Evolutionary conservation across 2,113 vertebrate genomes (phyloP).

Genomic region (Embiotoca jacksoni): DNA sequence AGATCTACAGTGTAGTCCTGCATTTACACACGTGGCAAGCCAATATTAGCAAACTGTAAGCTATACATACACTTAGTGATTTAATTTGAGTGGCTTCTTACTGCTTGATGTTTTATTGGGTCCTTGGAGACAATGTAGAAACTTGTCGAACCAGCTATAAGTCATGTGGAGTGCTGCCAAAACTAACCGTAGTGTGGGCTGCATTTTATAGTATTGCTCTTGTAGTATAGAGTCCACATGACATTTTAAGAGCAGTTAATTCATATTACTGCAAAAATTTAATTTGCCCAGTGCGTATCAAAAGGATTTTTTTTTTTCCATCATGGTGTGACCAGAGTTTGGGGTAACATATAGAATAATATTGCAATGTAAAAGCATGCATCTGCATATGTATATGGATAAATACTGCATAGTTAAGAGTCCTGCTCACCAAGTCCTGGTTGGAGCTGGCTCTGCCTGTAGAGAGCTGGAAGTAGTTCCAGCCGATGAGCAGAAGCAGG

Average conservation of each 20-base stretch:
- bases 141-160: constrained; percentile 30
- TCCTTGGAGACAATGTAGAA: constrained; percentile 33
- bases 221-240: constrained; percentile 10
- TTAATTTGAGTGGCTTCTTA: constrained; percentile 22
- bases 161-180: constrained; percentile 10
- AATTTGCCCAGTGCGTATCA: neutral
- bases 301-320: constrained; percentile 12
- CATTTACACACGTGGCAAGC: constrained; percentile 37
- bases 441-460: constrained; percentile 83
- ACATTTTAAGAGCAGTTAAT: constrained; percentile 16
- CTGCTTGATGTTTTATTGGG: constrained; percentile 48
- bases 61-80: constrained; percentile 32
- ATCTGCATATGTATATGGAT: constrained; percentile 20
- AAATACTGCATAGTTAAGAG: neutral
- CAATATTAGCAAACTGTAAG: constrained; percentile 37
- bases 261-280: constrained; percentile 9
- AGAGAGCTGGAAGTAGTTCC: constrained; percentile 89
- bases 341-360: constrained; percentile 21
- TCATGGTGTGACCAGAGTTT: neutral
- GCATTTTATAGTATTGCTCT: constrained; percentile 18
- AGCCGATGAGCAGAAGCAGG: constrained; percentile 90
- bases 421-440: constrained; percentile 90
- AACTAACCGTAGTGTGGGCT: neutral
- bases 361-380: neutral
- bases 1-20: neutral